Evolutionary conservation across 2,113 vertebrate species (phyloP).

Genomic region (Pristiophorus japonicus): DNA sequence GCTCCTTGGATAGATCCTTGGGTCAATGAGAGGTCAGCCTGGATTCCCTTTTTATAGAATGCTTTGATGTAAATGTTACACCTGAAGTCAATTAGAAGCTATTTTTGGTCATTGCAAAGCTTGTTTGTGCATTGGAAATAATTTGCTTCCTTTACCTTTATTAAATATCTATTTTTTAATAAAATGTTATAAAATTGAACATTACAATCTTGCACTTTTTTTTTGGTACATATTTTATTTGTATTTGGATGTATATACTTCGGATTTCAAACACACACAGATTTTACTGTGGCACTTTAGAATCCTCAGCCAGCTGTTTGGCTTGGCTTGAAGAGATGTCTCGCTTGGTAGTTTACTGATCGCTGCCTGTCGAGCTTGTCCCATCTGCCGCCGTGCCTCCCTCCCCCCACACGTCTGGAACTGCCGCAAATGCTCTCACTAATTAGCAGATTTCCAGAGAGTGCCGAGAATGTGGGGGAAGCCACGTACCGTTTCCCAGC

Average conservation of each 20-base stretch:
- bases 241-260: not conserved
- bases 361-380: not conserved
- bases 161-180: no score
- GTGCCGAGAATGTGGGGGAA: not conserved
- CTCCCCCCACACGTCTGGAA: not conserved
- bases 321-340: not conserved
- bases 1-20: not conserved
- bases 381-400: not conserved
- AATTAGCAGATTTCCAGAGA: slow-evolving; percentile 18
- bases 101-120: not conserved
- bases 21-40: slow-evolving; percentile 7
- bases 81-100: not conserved
- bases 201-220: not conserved
- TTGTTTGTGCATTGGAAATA: not conserved
- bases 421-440: not conserved
- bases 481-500: not conserved
- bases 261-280: not conserved
- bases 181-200: not conserved
- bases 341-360: not conserved
- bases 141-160: no score
- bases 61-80: not conserved
- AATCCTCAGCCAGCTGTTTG: not conserved
- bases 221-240: not conserved
- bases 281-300: not conserved
- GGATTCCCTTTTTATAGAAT: not conserved